Evolutionary conservation across 2,888 invertebrate genomes (phyloP).

Genomic region (Campoplex nolae): DNA sequence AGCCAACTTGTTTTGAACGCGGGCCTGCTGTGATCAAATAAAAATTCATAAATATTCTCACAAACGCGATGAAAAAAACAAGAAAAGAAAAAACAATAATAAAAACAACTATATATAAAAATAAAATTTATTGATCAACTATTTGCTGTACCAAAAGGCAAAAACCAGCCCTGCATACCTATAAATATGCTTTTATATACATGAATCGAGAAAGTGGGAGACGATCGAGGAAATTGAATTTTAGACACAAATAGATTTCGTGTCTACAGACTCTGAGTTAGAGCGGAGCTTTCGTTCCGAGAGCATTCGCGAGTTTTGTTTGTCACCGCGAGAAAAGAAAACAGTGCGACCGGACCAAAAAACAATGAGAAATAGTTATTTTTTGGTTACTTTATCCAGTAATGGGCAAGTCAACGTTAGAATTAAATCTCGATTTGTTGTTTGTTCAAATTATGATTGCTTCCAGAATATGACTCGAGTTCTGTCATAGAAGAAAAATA

Average conservation of each 20-base stretch:
- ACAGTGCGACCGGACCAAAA: background rate
- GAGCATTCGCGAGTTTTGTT: constrained; percentile 17
- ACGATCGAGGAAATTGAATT: constrained; percentile 56
- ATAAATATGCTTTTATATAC: background rate
- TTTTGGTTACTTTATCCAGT: background rate
- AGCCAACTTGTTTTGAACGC: background rate
- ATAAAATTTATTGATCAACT: constrained; percentile 37
- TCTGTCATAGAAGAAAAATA: background rate
- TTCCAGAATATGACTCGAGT: background rate
- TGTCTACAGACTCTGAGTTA: constrained; percentile 23
- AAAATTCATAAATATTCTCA: constrained; percentile 61
- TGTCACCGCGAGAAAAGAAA: background rate
- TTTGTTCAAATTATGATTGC: background rate
- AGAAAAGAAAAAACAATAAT: background rate
- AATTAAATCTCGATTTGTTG: background rate
- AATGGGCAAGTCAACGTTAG: background rate
- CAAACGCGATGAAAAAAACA: constrained; percentile 2
- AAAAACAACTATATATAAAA: constrained; percentile 31
- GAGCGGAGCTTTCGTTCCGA: too few relatives aligned
- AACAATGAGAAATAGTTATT: constrained; percentile 8
- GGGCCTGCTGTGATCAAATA: constrained; percentile 46
- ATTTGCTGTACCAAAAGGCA: constrained; percentile 19
- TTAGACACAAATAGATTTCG: constrained; percentile 61
- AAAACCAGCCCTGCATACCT: background rate
- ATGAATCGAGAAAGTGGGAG: constrained; percentile 2